A percentile compares a stretch with the other conserved stretches of the same genome.
These are phyloP conservation scores for Drosophila cardini DNA, from an alignment of 1,140 invertebrate genomes.

Conservation along the genomic window DNA sequence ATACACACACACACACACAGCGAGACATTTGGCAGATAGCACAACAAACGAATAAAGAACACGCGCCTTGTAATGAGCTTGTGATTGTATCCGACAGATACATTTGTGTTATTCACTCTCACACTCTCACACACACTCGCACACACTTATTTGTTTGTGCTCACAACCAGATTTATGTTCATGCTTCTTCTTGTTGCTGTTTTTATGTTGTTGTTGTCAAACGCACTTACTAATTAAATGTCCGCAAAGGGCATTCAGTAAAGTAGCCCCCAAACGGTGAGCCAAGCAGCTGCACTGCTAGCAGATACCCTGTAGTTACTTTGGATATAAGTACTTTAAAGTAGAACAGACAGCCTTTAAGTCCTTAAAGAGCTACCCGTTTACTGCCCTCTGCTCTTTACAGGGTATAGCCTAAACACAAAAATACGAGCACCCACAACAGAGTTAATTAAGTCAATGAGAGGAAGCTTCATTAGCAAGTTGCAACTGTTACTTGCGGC, in stretches of 20 bases:
- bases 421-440: conserved; percentile 56
- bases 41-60: conserved; percentile 38
- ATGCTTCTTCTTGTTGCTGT: conserved; percentile 16
- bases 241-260: conserved; percentile 22
- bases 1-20: conserved; percentile 11
- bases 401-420: conserved; percentile 31
- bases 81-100: conserved; percentile 78
- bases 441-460: conserved; percentile 73
- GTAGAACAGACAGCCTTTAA: too few relatives aligned
- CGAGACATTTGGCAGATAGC: conserved; percentile 10
- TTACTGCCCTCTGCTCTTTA: not conserved
- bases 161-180: conserved; percentile 70
- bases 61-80: conserved; percentile 70
- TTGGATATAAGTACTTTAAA: not conserved
- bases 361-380: not conserved
- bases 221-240: conserved; percentile 70
- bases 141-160: conserved; percentile 55
- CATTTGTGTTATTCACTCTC: conserved; percentile 55
- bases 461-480: conserved; percentile 62
- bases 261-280: conserved; percentile 11
- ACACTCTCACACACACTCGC: conserved; percentile 39
- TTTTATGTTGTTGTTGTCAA: conserved; percentile 54
- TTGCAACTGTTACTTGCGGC: conserved; percentile 20
- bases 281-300: not conserved
- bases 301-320: conserved; percentile 4